These are phyloP conservation scores for Samia ricini DNA, from an alignment of 1,140 invertebrate genomes.

Conservation along the genomic window DNA sequence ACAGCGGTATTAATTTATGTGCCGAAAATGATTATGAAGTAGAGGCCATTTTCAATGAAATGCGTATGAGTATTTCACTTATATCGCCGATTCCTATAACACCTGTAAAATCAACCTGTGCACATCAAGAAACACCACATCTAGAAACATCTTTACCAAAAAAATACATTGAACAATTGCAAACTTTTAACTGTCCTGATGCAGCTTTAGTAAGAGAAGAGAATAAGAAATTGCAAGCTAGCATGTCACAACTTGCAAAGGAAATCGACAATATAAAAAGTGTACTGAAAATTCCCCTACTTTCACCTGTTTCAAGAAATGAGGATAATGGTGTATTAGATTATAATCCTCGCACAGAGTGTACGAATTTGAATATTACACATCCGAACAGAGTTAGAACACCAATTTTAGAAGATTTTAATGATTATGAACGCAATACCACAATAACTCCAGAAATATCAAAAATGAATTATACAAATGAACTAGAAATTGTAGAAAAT, in stretches of 20 bases:
- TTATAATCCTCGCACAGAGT: background rate
- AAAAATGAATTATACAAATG: background rate
- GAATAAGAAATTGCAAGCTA: slow-evolving; percentile 33
- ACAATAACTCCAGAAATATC: background rate
- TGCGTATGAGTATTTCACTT: slow-evolving; percentile 40
- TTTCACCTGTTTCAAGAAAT: background rate
- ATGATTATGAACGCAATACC: background rate
- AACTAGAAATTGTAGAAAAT: background rate
- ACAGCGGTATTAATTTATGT: slow-evolving; percentile 40
- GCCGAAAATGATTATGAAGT: slow-evolving; percentile 51
- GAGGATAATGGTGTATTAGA: background rate
- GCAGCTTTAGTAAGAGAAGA: slow-evolving; percentile 33
- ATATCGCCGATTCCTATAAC: slow-evolving; percentile 55
- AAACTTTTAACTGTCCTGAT: slow-evolving; percentile 15
- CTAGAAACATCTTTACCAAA: background rate
- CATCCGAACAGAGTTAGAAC: background rate
- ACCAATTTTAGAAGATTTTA: background rate
- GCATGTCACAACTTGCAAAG: slow-evolving; percentile 30
- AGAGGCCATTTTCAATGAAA: slow-evolving; percentile 51
- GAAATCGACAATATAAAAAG: slow-evolving; percentile 39
- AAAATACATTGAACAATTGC: slow-evolving; percentile 12
- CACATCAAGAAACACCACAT: too few relatives aligned
- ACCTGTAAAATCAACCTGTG: slow-evolving; percentile 26
- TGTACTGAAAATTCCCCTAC: slow-evolving; percentile 23
- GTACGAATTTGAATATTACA: background rate